phyloP scores from a whole-genome alignment of 2,113 vertebrate species.

The Chitala chitala region DNA sequence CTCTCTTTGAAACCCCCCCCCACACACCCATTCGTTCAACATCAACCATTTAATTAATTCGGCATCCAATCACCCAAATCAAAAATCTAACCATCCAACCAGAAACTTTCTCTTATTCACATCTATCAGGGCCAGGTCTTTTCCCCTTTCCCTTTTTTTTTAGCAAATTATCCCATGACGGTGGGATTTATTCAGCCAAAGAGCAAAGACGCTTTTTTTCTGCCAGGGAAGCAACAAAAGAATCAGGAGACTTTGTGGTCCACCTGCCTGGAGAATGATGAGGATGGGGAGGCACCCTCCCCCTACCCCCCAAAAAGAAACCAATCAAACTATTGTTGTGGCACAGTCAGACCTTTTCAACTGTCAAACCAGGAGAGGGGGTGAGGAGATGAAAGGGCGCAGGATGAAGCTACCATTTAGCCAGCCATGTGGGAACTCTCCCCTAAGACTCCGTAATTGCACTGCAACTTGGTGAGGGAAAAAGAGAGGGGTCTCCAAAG shows the following conservation, averaged over 20 bases:
- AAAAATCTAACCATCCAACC: conserved; percentile 30
- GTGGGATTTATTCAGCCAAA: conserved; percentile 90
- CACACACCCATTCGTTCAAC: conserved; percentile 35
- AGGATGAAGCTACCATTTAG: conserved; percentile 93
- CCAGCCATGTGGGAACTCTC: conserved; percentile 92
- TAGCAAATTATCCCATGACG: conserved; percentile 96
- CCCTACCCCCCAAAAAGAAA: conserved; percentile 72
- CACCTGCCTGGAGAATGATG: conserved; percentile 97
- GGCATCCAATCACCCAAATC: conserved; percentile 69
- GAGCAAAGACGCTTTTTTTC: conserved; percentile 65
- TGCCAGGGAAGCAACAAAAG: conserved; percentile 83
- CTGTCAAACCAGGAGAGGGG: conserved; percentile 90
- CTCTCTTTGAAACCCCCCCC: neutral
- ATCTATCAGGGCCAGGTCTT: conserved; percentile 66
- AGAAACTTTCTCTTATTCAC: conserved; percentile 53
- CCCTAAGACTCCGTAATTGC: conserved; percentile 86
- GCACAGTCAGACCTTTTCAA: conserved; percentile 97
- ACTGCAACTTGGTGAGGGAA: conserved; percentile 60
- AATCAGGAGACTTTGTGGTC: conserved; percentile 98
- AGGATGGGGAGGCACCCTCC: conserved; percentile 81
- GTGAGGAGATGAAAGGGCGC: conserved; percentile 87
- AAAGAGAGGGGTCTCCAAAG: neutral
- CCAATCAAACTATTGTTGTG: conserved; percentile 98
- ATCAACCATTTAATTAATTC: conserved; percentile 78
- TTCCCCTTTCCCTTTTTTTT: conserved; percentile 50